phyloP scores from a whole-genome alignment of 2,888 invertebrate species.

The Crioceris asparagi region DNA sequence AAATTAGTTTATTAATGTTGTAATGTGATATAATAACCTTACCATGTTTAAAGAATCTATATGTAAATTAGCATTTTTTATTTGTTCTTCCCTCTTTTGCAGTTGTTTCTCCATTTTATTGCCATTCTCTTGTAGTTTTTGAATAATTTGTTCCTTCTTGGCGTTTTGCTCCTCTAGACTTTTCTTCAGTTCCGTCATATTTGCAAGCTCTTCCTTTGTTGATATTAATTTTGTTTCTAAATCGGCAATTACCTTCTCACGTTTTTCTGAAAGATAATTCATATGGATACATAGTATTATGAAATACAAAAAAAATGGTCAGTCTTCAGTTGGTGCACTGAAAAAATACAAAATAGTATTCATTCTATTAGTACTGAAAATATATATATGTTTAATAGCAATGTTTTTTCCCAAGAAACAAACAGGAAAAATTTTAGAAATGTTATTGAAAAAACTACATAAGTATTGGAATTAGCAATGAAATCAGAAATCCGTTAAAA shows the following conservation, averaged over 20 bases:
- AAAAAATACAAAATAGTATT: no score
- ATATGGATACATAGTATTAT: no score
- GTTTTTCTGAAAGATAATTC: conserved; percentile 19
- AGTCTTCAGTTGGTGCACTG: neutral
- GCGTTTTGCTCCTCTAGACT: conserved; percentile 24
- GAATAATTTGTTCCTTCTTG: conserved; percentile 24
- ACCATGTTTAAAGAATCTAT: conserved; percentile 29
- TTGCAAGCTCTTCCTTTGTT: conserved; percentile 12
- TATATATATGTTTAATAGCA: no score
- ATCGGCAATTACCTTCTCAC: conserved; percentile 23
- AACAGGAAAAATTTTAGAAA: no score
- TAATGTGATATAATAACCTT: conserved; percentile 10
- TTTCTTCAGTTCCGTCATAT: conserved; percentile 17
- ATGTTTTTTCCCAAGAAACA: no score
- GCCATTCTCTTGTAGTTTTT: conserved; percentile 30
- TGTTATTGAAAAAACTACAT: no score
- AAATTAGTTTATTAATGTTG: neutral
- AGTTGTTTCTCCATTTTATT: conserved; percentile 29
- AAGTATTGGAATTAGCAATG: no score
- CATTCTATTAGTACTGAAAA: no score
- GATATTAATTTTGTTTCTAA: conserved; percentile 21
- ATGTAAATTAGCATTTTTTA: conserved; percentile 23
- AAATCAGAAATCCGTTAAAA: no score
- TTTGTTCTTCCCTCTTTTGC: conserved; percentile 28
- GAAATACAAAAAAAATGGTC: no score